Evolutionary conservation across 2,797 vertebrate species (phyloP).

Genomic region (Sebastes aleutianus): DNA sequence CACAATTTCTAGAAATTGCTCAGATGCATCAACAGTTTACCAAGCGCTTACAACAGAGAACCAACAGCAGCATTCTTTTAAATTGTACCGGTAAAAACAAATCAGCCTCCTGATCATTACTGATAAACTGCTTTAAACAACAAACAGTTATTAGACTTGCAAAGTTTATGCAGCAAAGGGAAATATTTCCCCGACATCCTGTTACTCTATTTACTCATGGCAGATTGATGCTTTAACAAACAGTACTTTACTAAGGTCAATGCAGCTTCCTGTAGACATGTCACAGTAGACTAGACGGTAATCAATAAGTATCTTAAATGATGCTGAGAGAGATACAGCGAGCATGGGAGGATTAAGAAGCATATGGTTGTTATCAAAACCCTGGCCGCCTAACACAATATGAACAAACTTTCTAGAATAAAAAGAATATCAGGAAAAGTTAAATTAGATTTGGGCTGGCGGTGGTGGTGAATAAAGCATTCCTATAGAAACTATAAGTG

Average conservation of each 20-base stretch:
- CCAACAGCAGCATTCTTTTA: not conserved
- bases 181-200: conserved; percentile 4
- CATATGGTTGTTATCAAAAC: not conserved
- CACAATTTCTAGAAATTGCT: not conserved
- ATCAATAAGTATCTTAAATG: conserved; percentile 38
- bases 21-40: not conserved
- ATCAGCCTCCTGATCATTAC: not conserved
- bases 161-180: not conserved
- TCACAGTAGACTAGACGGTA: conserved; percentile 12
- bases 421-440: not conserved
- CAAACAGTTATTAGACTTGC: not conserved
- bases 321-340: conserved; percentile 21
- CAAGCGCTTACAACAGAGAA: not conserved
- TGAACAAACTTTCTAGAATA: not conserved
- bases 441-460: not conserved
- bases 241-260: conserved; percentile 36
- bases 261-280: conserved; percentile 37
- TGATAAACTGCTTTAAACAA: not conserved
- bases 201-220: conserved; percentile 14
- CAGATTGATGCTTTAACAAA: conserved; percentile 37
- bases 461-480: not conserved
- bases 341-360: conserved; percentile 1
- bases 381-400: too few species aligned
- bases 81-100: not conserved
- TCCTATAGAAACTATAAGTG: not conserved